phyloP scores from a whole-genome alignment of 2,797 vertebrate species.

The Tympanoctomys barrerae region DNA sequence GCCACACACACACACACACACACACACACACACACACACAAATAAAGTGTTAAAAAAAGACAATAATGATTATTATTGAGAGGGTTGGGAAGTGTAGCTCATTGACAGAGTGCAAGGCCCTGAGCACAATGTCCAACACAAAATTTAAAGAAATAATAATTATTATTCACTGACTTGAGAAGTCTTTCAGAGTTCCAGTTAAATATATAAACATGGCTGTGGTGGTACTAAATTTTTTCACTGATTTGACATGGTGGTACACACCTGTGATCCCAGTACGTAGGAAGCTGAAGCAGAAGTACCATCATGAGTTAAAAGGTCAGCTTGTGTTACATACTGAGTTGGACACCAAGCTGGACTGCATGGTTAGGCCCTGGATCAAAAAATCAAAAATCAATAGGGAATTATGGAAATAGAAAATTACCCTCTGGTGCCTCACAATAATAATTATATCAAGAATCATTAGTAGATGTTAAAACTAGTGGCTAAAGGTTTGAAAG shows the following conservation, averaged over 20 bases:
- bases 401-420: neutral
- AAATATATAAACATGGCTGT: neutral
- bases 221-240: neutral
- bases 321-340: neutral
- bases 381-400: neutral
- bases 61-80: neutral
- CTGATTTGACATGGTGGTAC: neutral
- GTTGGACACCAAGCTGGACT: neutral
- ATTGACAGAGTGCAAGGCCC: neutral
- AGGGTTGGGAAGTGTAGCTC: neutral
- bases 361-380: neutral
- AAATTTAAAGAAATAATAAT: neutral
- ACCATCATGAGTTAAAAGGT: neutral
- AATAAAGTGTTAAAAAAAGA: too few relatives aligned
- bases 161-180: neutral
- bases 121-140: neutral
- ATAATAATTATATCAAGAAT: neutral
- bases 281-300: neutral
- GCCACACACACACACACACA: too few relatives aligned
- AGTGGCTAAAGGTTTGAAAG: slow-evolving; percentile 5
- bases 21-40: too few relatives aligned
- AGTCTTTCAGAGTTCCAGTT: neutral
- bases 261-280: neutral
- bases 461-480: neutral
- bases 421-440: neutral